phyloP scores from a whole-genome alignment of 2,888 invertebrate genomes.

The Hetaerina titia region DNA sequence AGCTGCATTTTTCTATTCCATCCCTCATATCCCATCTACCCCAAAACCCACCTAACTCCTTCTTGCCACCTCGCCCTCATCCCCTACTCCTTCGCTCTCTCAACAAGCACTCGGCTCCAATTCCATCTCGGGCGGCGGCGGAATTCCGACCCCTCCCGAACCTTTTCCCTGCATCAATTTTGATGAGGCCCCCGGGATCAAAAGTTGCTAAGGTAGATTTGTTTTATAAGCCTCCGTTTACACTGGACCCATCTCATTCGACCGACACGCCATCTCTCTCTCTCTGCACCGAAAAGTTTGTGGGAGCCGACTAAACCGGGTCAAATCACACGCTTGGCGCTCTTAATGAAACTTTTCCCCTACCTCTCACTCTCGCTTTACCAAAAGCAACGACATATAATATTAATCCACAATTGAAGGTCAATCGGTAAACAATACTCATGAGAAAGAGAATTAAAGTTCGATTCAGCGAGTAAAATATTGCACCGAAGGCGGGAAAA shows the following conservation, averaged over 20 bases:
- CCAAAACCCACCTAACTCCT: no score
- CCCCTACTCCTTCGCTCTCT: neutral
- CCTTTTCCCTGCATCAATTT: slow-evolving; percentile 17
- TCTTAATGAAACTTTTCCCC: neutral
- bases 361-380: neutral
- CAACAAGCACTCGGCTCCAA: neutral
- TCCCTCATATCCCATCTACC: neutral
- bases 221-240: slow-evolving; percentile 44
- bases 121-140: neutral
- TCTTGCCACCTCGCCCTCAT: neutral
- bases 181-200: slow-evolving; percentile 47
- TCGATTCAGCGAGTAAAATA: neutral
- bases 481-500: neutral
- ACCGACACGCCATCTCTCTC: neutral
- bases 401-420: neutral
- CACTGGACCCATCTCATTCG: neutral
- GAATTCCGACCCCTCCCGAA: neutral
- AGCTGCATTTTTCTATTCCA: neutral
- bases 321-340: neutral
- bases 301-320: neutral
- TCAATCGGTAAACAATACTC: neutral
- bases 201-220: slow-evolving; percentile 46
- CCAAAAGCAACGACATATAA: neutral
- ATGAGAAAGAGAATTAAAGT: neutral
- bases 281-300: neutral